Evolutionary conservation across 37 sponge, comb jelly and placozoan genomes (phyloP).

Genomic region (Aphrocallistes beatrix): DNA sequence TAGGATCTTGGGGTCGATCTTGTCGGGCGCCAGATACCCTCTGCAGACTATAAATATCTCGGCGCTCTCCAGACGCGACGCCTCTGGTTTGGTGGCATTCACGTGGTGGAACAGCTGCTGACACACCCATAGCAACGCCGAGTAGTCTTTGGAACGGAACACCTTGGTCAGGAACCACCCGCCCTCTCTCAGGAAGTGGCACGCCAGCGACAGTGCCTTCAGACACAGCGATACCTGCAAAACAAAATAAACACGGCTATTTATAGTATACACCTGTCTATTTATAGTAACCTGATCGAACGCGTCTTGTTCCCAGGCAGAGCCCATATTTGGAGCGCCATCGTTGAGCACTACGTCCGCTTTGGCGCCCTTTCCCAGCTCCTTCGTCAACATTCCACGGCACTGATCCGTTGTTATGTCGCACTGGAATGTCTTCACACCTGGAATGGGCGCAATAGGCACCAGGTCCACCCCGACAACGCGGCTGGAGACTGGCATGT

Average conservation of each 20-base stretch:
- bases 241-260: neutral
- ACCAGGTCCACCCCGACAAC: slow-evolving; percentile 89
- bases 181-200: slow-evolving; percentile 59
- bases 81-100: slow-evolving; percentile 90
- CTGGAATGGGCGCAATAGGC: slow-evolving; percentile 75
- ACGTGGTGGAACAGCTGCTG: slow-evolving; percentile 92
- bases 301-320: slow-evolving; percentile 94
- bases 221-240: slow-evolving; percentile 46
- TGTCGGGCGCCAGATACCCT: slow-evolving; percentile 72
- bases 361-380: slow-evolving; percentile 73
- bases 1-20: slow-evolving; percentile 82
- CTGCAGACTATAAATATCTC: slow-evolving; percentile 96
- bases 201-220: slow-evolving; percentile 77
- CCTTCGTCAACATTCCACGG: slow-evolving; percentile 29
- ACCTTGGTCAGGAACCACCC: slow-evolving; percentile 96
- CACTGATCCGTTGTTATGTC: slow-evolving; percentile 87
- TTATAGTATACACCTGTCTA: neutral
- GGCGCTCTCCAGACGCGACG: slow-evolving; percentile 87
- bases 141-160: slow-evolving; percentile 94
- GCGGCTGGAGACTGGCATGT: slow-evolving; percentile 82
- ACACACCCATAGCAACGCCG: slow-evolving; percentile 73
- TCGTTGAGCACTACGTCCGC: slow-evolving; percentile 90
- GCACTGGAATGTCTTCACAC: slow-evolving; percentile 72
- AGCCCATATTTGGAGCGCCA: slow-evolving; percentile 96
- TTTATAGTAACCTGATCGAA: slow-evolving; percentile 81